Evolutionary conservation across 2,888 invertebrate species (phyloP).

Genomic region (Mythimna vitellina): DNA sequence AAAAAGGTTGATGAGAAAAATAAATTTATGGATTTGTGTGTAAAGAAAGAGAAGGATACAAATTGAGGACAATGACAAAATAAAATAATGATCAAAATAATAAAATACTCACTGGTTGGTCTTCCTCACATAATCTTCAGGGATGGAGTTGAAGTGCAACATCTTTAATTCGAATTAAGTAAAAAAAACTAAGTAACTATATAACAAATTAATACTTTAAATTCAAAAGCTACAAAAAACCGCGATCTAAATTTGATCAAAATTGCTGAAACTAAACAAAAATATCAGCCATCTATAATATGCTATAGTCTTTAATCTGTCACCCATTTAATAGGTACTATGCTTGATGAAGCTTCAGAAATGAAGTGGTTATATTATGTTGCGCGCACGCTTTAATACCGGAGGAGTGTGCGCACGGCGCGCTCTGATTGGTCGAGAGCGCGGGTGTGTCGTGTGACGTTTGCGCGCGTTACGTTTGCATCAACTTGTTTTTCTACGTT

Average conservation of each 20-base stretch:
- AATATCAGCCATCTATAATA: slow-evolving; percentile 90
- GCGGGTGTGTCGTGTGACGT: slow-evolving; percentile 86
- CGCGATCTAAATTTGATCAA: slow-evolving; percentile 77
- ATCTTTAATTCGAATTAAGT: slow-evolving; percentile 73
- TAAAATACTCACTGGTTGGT: slow-evolving; percentile 82
- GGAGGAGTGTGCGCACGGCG: slow-evolving; percentile 79
- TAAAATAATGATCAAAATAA: neutral
- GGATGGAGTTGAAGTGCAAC: slow-evolving; percentile 84
- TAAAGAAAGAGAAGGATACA: neutral
- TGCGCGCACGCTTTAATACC: slow-evolving; percentile 80
- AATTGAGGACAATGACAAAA: neutral
- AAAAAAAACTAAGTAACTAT: slow-evolving; percentile 63
- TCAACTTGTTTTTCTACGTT: slow-evolving; percentile 59
- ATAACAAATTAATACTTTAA: slow-evolving; percentile 61
- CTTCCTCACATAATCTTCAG: slow-evolving; percentile 85
- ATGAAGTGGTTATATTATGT: slow-evolving; percentile 62
- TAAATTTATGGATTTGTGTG: too few relatives aligned
- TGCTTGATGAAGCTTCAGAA: slow-evolving; percentile 59
- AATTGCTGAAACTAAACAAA: slow-evolving; percentile 90
- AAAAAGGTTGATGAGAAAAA: neutral
- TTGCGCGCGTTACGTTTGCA: slow-evolving; percentile 56
- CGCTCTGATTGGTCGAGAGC: slow-evolving; percentile 81
- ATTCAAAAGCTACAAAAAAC: slow-evolving; percentile 40
- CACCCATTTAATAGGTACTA: slow-evolving; percentile 85
- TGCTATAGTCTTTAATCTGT: slow-evolving; percentile 84